Evolutionary conservation across 2,797 vertebrate species (phyloP), one percentile per base, ranked within the genome.

Genomic region (Schizopygopsis malacanthus): DNA sequence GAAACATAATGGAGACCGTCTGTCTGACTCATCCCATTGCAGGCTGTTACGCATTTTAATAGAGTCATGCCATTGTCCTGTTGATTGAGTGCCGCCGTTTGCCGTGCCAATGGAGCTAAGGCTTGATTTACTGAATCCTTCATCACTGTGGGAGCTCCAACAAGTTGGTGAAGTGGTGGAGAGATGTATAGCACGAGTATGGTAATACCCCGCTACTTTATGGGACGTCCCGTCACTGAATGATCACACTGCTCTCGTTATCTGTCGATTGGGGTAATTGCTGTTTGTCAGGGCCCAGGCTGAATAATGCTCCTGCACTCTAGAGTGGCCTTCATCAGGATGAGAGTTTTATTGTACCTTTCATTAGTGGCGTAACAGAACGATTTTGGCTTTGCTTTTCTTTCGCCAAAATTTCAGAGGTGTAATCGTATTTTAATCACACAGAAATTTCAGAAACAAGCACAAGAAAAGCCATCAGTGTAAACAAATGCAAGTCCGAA

Each of bases 251-350:
- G 91, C 92, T 92, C 94, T 95, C 88, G 91, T 95, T 95, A 95
- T 94, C 93, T 94, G 92, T 94, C 93, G 90, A 95, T 95, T 95
- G 94, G 91, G 94, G 92, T 95, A 95, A 95, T 95, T 95, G 94
- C 93, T 94, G 94, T 95, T 94, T 94, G 93, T 94, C 92, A 87
- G 92, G 90, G 91, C 90, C 90, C 11, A 83, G 79, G 86, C 86
- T 95, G 94, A 95, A 91, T 92, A 91, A 95, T 95, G 91, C 90
- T 92, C 91, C 93, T 93, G 93, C 91, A 92, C 92, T 94, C 91
- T 93, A 90, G 87, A 83, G 81, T 39, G 77, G 87, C 90, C 79
- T 90, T 88, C 8, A 73, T 88, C 85, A 85, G 89, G 33, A 16
- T 41, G 75, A 69, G 39, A 43, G 77, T 84, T 85, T 73, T 72